These are phyloP conservation scores for Menidia beryllina DNA, from an alignment of 2,113 vertebrate species.

Conservation along the genomic window DNA sequence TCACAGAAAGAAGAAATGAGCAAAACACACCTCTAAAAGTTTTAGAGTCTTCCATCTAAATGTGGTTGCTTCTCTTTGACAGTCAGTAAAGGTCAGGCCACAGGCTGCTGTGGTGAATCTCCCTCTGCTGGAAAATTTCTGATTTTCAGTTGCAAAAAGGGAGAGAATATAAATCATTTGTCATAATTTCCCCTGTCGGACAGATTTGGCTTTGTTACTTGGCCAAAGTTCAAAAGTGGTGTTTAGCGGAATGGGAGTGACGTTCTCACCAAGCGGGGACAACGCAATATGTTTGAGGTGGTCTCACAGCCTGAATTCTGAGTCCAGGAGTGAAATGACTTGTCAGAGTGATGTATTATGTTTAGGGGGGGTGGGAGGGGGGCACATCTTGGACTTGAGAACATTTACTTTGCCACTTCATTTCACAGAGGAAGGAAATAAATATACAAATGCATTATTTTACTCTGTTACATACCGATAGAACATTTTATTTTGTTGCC, in stretches of 20 bases:
- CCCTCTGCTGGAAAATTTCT: conserved; percentile 51
- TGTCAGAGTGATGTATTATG: conserved; percentile 74
- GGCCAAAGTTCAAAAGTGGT: conserved; percentile 56
- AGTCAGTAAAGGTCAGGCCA: conserved; percentile 69
- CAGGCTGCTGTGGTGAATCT: conserved; percentile 55
- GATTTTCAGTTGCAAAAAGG: conserved; percentile 40
- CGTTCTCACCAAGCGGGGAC: conserved; percentile 60
- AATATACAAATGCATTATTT: conserved; percentile 10
- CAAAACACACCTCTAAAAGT: conserved; percentile 34
- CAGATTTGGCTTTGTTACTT: conserved; percentile 38
- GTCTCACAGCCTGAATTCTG: conserved; percentile 67
- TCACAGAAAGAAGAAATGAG: conserved; percentile 55
- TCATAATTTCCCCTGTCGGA: conserved; percentile 64
- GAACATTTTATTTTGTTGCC: background rate
- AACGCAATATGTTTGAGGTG: conserved; percentile 71
- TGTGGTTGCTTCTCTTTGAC: conserved; percentile 65
- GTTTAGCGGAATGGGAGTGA: conserved; percentile 57
- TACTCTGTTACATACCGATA: background rate
- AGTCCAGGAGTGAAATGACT: conserved; percentile 73
- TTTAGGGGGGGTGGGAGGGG: conserved; percentile 20
- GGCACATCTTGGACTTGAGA: conserved; percentile 42
- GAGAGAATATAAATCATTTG: conserved; percentile 53
- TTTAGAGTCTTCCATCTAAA: conserved; percentile 54
- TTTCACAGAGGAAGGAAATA: conserved; percentile 24
- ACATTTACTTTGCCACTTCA: conserved; percentile 14